phyloP scores from a whole-genome alignment of 37 sponge, comb jelly and placozoan species.

The Theonella swinhoei region DNA sequence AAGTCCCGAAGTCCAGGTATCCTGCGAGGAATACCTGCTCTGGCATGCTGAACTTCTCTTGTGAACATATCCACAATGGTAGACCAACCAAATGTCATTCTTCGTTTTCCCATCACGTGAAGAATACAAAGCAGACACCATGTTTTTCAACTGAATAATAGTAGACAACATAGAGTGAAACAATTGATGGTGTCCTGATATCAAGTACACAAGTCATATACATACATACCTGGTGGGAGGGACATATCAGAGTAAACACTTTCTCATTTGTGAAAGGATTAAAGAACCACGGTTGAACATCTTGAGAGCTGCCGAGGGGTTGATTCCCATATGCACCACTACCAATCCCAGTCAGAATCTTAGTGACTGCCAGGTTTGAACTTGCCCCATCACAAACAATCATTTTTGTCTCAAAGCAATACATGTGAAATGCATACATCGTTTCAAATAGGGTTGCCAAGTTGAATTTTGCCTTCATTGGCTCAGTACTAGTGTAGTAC shows the following conservation, averaged over 20 bases:
- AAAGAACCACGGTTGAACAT: neutral
- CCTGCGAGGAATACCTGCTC: neutral
- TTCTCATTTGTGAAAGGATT: neutral
- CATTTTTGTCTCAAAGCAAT: neutral
- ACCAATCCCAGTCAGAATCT: neutral
- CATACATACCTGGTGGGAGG: neutral
- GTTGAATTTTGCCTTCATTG: neutral
- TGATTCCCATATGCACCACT: neutral
- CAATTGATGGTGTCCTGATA: no score
- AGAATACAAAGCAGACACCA: constrained; percentile 10
- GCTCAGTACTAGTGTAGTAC: neutral
- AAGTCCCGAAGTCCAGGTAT: neutral
- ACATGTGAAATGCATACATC: neutral
- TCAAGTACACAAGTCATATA: no score
- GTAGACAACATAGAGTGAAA: no score
- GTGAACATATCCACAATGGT: neutral
- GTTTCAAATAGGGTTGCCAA: constrained; percentile 5
- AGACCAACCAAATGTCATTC: neutral
- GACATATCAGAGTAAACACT: neutral
- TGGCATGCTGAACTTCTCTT: neutral
- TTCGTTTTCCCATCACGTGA: neutral
- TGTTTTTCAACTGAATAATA: constrained; percentile 21
- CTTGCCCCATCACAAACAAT: constrained; percentile 20
- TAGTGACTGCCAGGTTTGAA: neutral
- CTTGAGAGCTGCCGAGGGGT: neutral